Percentiles rank a stretch among this genome's conserved stretches.
phyloP scores from a whole-genome alignment of 1,140 invertebrate species.

The Drosophila prosaltans region DNA sequence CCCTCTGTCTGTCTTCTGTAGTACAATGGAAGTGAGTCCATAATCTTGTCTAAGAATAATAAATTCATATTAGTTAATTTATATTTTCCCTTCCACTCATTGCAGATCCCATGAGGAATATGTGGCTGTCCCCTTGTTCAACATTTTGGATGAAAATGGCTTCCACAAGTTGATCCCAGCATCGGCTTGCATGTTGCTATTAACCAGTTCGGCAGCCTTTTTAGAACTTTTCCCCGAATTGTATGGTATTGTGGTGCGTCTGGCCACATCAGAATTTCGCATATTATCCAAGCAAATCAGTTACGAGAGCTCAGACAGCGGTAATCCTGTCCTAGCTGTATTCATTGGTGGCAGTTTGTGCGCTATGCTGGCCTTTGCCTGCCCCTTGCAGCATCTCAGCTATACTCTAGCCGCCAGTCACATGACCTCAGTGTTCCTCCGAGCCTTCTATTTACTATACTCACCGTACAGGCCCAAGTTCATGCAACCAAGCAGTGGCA shows the following conservation, averaged over 20 bases:
- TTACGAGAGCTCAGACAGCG: conserved; percentile 86
- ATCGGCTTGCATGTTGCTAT: conserved; percentile 86
- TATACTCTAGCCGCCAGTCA: conserved; percentile 78
- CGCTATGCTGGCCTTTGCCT: conserved; percentile 87
- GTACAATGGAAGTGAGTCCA: conserved; percentile 69
- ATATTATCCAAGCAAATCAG: conserved; percentile 86
- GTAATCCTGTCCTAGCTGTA: conserved; percentile 87
- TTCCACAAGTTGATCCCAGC: conserved; percentile 86
- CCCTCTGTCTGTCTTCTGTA: conserved; percentile 73
- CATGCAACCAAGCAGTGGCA: conserved; percentile 66
- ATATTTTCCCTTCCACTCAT: not conserved
- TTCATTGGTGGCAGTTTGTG: conserved; percentile 87
- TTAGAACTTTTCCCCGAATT: conserved; percentile 86
- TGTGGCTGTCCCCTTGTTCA: conserved; percentile 86
- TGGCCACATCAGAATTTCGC: conserved; percentile 87
- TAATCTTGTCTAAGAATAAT: not conserved
- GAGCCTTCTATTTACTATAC: conserved; percentile 76
- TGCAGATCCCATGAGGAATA: conserved; percentile 71
- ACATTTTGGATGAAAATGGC: conserved; percentile 85
- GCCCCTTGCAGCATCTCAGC: conserved; percentile 84
- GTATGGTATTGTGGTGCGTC: conserved; percentile 85
- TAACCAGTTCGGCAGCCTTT: conserved; percentile 85
- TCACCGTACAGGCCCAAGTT: conserved; percentile 75
- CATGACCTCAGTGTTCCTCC: conserved; percentile 58
- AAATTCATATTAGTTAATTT: too few relatives aligned